Percentiles rank a stretch among this genome's conserved stretches.
These are phyloP conservation scores for Apeltes quadracus DNA, from an alignment of 2,113 vertebrate genomes.

Conservation along the genomic window DNA sequence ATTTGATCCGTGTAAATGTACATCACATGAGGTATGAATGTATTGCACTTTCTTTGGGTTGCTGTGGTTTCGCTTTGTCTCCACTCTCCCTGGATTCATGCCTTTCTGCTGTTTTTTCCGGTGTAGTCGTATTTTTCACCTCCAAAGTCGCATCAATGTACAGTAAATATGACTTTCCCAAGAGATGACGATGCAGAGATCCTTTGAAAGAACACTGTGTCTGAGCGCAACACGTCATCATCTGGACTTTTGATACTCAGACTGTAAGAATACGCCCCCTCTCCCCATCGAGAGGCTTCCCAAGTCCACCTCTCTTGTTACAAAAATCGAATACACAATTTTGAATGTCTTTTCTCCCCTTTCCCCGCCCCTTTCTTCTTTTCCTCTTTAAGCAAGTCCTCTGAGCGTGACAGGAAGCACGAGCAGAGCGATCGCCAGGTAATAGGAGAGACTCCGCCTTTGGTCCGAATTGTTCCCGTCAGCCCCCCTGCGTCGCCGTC, in stretches of 20 bases:
- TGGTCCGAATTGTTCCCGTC: slow-evolving; percentile 75
- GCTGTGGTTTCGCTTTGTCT: slow-evolving; percentile 55
- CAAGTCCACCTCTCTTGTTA: slow-evolving; percentile 55
- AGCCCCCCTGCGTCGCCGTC: slow-evolving; percentile 36
- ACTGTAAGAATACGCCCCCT: neutral
- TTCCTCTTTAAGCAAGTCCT: slow-evolving; percentile 48
- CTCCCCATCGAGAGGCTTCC: slow-evolving; percentile 1
- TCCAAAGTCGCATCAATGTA: slow-evolving; percentile 28
- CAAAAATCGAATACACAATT: slow-evolving; percentile 56
- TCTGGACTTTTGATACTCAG: neutral
- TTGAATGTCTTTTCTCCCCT: slow-evolving; percentile 56
- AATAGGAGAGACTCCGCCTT: slow-evolving; percentile 73
- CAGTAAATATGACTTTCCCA: slow-evolving; percentile 47
- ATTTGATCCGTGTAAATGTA: slow-evolving; percentile 61
- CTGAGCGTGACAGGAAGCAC: slow-evolving; percentile 61
- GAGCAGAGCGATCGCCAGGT: slow-evolving; percentile 61
- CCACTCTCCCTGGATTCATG: slow-evolving; percentile 23
- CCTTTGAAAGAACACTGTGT: neutral
- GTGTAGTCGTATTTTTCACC: slow-evolving; percentile 21
- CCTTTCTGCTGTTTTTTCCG: slow-evolving; percentile 24
- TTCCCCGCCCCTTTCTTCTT: slow-evolving; percentile 10
- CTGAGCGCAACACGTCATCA: neutral
- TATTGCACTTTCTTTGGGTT: slow-evolving; percentile 86
- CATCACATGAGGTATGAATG: slow-evolving; percentile 82
- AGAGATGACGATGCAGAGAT: slow-evolving; percentile 51